Evolutionary conservation across 2,888 invertebrate genomes (phyloP).

Genomic region (Agrotis ipsilon): DNA sequence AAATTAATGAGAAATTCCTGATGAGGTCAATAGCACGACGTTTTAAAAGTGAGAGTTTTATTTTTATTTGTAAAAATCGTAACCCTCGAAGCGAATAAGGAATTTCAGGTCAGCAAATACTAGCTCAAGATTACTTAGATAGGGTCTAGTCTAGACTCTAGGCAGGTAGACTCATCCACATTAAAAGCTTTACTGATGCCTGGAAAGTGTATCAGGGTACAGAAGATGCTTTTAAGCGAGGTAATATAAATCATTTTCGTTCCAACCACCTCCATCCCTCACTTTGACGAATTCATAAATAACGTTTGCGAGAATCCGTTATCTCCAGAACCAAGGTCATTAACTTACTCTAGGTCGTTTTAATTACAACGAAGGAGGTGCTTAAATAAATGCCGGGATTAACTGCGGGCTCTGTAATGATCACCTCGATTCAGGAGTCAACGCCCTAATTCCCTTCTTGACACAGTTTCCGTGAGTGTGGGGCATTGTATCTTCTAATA

Average conservation of each 20-base stretch:
- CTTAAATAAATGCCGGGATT: slow-evolving; percentile 38
- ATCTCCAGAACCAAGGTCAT: slow-evolving; percentile 29
- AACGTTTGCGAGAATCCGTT: neutral
- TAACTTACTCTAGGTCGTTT: slow-evolving; percentile 38
- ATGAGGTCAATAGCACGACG: slow-evolving; percentile 11
- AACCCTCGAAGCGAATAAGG: neutral
- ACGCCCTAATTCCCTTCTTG: slow-evolving; percentile 48
- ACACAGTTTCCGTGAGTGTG: slow-evolving; percentile 45
- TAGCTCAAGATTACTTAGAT: neutral
- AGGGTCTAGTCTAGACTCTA: neutral
- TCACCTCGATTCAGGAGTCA: slow-evolving; percentile 53
- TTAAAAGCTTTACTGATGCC: neutral
- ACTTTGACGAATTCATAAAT: slow-evolving; percentile 26
- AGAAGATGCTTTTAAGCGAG: neutral
- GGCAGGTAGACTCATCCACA: neutral
- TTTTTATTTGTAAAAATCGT: too few species aligned
- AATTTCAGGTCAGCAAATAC: neutral
- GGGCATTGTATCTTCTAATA: slow-evolving; percentile 45
- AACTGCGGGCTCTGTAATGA: slow-evolving; percentile 30
- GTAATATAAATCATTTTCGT: slow-evolving; percentile 23
- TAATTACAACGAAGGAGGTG: slow-evolving; percentile 32
- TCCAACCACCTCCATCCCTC: neutral
- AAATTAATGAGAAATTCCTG: slow-evolving; percentile 15
- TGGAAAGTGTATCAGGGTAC: neutral
- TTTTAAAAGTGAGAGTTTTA: too few species aligned